Percentiles rank a stretch among this genome's conserved stretches.
Conservation (phyloP, 2,888 invertebrate species). For the Tenodera sinensis region DNA sequence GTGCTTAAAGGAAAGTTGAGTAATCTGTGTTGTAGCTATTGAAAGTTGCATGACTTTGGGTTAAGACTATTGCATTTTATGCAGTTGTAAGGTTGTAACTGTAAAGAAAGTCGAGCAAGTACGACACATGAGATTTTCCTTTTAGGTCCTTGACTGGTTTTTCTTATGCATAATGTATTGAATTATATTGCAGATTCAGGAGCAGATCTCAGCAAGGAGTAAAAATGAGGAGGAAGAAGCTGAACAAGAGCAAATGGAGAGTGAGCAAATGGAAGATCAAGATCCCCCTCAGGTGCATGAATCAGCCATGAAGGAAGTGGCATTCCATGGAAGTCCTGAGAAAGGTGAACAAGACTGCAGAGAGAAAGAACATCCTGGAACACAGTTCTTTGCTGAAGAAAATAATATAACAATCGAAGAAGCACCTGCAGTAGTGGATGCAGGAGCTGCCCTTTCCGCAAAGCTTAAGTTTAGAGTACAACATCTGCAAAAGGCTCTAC, state of each 20-base stretch:
- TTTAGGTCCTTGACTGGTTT: too few species aligned
- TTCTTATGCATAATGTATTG: too few species aligned
- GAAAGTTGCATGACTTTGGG: too few species aligned
- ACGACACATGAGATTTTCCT: too few species aligned
- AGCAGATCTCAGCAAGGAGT: background rate
- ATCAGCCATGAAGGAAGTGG: background rate
- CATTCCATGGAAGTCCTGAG: background rate
- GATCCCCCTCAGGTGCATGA: background rate
- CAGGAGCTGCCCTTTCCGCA: background rate
- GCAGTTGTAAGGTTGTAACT: too few species aligned
- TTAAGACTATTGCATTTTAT: too few species aligned
- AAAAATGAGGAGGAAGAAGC: background rate
- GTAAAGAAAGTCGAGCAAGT: too few species aligned
- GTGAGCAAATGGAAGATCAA: background rate
- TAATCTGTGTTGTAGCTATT: too few species aligned
- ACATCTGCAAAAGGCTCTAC: background rate
- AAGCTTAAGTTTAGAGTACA: background rate
- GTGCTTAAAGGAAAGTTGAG: too few species aligned
- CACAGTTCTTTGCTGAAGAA: background rate
- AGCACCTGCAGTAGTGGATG: background rate
- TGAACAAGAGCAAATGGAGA: background rate
- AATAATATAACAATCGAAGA: background rate
- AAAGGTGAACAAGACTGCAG: background rate
- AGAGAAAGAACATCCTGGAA: background rate
- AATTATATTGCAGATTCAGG: background rate